These are phyloP conservation scores for Echinometra lucunter DNA, from an alignment of 53 echinoderm and acorn worm species.

Conservation along the genomic window DNA sequence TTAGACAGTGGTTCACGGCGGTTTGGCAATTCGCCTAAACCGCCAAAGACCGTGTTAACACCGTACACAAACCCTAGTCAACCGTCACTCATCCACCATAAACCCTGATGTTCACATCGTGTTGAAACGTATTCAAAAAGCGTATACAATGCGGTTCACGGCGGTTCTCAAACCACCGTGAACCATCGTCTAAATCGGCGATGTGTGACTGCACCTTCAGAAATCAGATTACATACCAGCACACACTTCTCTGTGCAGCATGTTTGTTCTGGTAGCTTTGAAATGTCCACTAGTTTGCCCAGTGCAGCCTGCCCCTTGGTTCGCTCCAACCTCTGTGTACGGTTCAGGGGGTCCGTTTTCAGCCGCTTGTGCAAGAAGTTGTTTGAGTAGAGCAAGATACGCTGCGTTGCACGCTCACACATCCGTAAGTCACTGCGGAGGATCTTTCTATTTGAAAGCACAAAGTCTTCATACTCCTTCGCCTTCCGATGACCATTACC, in stretches of 20 bases:
- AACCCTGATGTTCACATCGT: too few species aligned
- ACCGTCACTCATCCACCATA: too few species aligned
- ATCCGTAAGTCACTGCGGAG: conserved; percentile 88
- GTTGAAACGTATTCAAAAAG: too few species aligned
- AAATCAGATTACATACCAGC: conserved; percentile 71
- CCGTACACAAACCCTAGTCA: too few species aligned
- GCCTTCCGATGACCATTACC: conserved; percentile 97
- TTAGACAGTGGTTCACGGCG: too few species aligned
- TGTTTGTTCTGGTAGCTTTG: conserved; percentile 73
- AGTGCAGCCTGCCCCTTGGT: conserved; percentile 82
- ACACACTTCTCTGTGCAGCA: conserved; percentile 94
- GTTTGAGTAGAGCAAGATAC: conserved; percentile 95
- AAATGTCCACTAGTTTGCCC: conserved; percentile 77
- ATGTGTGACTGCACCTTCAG: too few species aligned
- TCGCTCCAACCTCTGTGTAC: conserved; percentile 78
- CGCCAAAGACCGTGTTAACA: too few species aligned
- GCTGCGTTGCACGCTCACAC: conserved; percentile 93
- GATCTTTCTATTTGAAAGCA: conserved; percentile 83
- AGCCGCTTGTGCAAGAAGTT: conserved; percentile 98
- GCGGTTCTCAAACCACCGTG: too few species aligned
- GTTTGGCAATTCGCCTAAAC: too few species aligned
- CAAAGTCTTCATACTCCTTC: conserved; percentile 95
- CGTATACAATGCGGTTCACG: too few species aligned
- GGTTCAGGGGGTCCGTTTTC: conserved; percentile 89
- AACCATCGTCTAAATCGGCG: too few species aligned